Percentiles rank a stretch among this genome's conserved stretches.
Evolutionary conservation across 2,888 invertebrate species (phyloP).

Genomic region (Linnaemya tessellans): DNA sequence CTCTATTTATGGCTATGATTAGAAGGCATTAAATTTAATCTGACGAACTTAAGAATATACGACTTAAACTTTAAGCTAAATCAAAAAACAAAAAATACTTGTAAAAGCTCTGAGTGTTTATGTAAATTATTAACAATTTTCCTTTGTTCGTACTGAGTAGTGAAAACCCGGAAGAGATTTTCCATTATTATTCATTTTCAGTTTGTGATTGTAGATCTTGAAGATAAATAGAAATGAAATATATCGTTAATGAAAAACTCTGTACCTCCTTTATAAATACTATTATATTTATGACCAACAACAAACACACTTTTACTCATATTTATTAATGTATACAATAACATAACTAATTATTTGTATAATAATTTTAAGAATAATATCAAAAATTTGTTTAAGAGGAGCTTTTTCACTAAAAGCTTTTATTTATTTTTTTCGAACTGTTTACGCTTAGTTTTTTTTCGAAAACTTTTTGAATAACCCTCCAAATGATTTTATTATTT

Average conservation of each 20-base stretch:
- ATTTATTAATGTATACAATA: neutral
- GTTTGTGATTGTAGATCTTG: constrained; percentile 6
- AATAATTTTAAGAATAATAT: constrained; percentile 18
- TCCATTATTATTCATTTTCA: constrained; percentile 11
- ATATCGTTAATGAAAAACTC: constrained; percentile 67
- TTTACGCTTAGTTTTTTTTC: constrained; percentile 64
- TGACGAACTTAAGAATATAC: constrained; percentile 6
- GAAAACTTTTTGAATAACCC: constrained; percentile 32
- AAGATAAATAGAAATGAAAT: constrained; percentile 23
- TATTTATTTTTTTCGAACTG: constrained; percentile 1
- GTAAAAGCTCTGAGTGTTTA: constrained; percentile 63
- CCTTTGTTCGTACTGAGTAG: constrained; percentile 10
- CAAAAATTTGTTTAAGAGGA: constrained; percentile 39
- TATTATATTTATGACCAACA: constrained; percentile 19
- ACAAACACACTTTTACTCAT: constrained; percentile 16
- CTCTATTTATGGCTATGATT: too few species aligned
- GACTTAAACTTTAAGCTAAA: constrained; percentile 8
- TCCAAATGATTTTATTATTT: constrained; percentile 43
- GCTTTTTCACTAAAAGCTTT: neutral
- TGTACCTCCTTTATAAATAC: constrained; percentile 65
- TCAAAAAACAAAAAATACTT: constrained; percentile 22
- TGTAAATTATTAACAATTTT: neutral
- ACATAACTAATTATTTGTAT: constrained; percentile 19
- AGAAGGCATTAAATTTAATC: neutral
- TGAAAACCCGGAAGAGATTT: neutral